Percentiles rank a stretch among this genome's conserved stretches.
These are phyloP conservation scores for Dromiciops gliroides DNA, from an alignment of 2,113 vertebrate genomes.

Conservation along the genomic window DNA sequence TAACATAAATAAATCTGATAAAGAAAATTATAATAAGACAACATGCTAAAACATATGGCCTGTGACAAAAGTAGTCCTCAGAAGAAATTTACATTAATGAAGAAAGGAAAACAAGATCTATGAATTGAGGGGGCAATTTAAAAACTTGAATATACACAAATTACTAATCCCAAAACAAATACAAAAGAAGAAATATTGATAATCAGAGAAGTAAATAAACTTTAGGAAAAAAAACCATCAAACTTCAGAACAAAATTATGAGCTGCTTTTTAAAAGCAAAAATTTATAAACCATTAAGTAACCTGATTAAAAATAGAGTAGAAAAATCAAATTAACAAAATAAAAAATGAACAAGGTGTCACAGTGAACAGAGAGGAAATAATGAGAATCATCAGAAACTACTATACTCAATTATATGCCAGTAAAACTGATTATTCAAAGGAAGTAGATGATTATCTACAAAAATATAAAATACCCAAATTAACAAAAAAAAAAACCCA, in stretches of 20 bases:
- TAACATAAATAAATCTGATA: not conserved
- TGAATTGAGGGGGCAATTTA: not conserved
- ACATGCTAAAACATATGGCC: not conserved
- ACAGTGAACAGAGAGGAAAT: not conserved
- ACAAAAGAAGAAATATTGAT: not conserved
- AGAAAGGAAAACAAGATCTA: not conserved
- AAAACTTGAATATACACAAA: not conserved
- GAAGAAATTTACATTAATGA: not conserved
- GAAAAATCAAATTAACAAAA: not conserved
- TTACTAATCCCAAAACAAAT: not conserved
- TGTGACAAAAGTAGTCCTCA: not conserved
- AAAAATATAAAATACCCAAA: not conserved
- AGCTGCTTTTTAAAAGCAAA: not conserved
- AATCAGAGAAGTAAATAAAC: not conserved
- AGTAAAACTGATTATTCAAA: conserved; percentile 1
- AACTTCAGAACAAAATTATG: not conserved
- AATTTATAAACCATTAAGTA: not conserved
- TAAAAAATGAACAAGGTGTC: not conserved
- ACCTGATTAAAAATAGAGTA: not conserved
- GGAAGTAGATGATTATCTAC: not conserved
- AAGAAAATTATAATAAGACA: not conserved
- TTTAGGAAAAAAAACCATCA: not conserved
- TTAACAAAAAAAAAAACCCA: not conserved
- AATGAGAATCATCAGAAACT: not conserved
- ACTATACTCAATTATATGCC: not conserved